These are phyloP conservation scores for Margaritifera margaritifera DNA, from an alignment of 2,888 invertebrate species.

Conservation along the genomic window DNA sequence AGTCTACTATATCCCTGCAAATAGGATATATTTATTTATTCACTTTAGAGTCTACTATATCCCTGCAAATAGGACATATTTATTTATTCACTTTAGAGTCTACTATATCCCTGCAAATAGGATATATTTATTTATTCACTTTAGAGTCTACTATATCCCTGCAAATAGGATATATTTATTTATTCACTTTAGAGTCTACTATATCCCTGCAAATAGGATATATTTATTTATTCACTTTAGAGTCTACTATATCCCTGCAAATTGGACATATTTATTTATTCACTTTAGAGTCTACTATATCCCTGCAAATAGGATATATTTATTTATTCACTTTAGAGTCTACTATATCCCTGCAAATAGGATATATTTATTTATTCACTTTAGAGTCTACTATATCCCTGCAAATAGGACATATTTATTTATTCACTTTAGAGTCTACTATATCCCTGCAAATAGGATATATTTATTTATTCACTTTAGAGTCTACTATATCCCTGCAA, in stretches of 20 bases:
- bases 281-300: conserved; percentile 63
- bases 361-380: too few relatives aligned
- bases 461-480: too few relatives aligned
- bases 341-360: conserved; percentile 46
- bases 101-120: conserved; percentile 46
- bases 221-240: too few relatives aligned
- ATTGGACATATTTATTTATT: not conserved
- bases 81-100: conserved; percentile 56
- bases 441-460: conserved; percentile 32
- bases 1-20: conserved; percentile 55
- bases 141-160: conserved; percentile 59
- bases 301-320: not conserved
- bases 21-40: not conserved
- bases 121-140: too few relatives aligned
- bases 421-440: conserved; percentile 59
- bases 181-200: conserved; percentile 59
- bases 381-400: conserved; percentile 59
- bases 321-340: conserved; percentile 56
- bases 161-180: not conserved
- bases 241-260: conserved; percentile 55
- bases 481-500: conserved; percentile 55
- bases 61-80: not conserved
- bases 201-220: conserved; percentile 32
- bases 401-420: not conserved
- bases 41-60: conserved; percentile 63